phyloP scores from a whole-genome alignment of 2,113 vertebrate species.

The pig (Sus scrofa) region T2T-Sscrofa CM000816.6:109027501-109028000 shows the following conservation, averaged over 20 bases:
- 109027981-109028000: background rate
- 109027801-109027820: background rate
- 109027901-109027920: background rate
- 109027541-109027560: background rate
- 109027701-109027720: background rate
- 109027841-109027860: background rate
- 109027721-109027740: background rate
- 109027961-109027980: background rate
- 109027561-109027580: background rate
- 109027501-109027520: background rate
- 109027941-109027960: background rate
- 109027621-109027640: background rate
- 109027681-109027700: background rate
- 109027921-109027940: background rate
- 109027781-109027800: background rate
- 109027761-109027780: background rate
- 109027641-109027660: background rate
- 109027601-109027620: background rate
- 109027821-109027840: background rate
- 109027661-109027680: background rate
- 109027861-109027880: background rate
- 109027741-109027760: background rate
- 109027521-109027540: background rate
- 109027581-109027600: background rate
- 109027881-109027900: background rate